Base-by-base conservation (phyloP, 2,113 vertebrate genomes). In the Sorex araneus region DNA sequence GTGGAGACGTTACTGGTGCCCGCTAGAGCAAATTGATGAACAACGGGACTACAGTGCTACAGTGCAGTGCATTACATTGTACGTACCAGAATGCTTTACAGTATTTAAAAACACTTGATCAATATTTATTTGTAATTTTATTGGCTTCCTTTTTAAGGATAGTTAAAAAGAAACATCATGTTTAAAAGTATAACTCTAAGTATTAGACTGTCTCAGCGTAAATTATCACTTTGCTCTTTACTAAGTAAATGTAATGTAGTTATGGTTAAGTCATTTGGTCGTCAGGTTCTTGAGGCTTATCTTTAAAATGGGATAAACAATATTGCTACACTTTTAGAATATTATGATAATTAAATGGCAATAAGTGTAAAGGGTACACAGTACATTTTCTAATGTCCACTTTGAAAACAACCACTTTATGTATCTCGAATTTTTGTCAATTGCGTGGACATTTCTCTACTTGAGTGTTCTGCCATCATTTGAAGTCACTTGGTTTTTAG, bases 371-470 rank as follows among this genome's bases (percentile, higher is more conserved):
- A 64, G 7, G 47, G 0, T 11, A 77, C 63, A 5, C 9, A 57
- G 75, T 77, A 40, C 1, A 13, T 70, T 50, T 90, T 87, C 16
- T 36, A 13, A 81, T 84, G 36, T 57, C 1, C 3, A 50, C 11
- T 90, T 89, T 87, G 25, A 75, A 90, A 84, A 32, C 21, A 54
- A 28, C 7, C 2, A 60, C 89, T 91, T 84, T 54, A 57, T 82
- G 57, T 27, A 23, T 47, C 30, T 50, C 19, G 34, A 32, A 91
- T 32, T 60, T 92, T 45, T 78, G 34, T 91, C 28, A 19, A 6
- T 93, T 74, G 57, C 40, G 3, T 30, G 66, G 45, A 13, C 36
- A 83, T 13, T 70, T 50, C 18, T 87, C 13, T 83, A 23, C 1
- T 18, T 34, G 25, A 4, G 16, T 67, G 6, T 16, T 76, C 23